These are phyloP conservation scores for Neodiprion virginianus DNA, from an alignment of 1,140 invertebrate species.

Conservation along the genomic window DNA sequence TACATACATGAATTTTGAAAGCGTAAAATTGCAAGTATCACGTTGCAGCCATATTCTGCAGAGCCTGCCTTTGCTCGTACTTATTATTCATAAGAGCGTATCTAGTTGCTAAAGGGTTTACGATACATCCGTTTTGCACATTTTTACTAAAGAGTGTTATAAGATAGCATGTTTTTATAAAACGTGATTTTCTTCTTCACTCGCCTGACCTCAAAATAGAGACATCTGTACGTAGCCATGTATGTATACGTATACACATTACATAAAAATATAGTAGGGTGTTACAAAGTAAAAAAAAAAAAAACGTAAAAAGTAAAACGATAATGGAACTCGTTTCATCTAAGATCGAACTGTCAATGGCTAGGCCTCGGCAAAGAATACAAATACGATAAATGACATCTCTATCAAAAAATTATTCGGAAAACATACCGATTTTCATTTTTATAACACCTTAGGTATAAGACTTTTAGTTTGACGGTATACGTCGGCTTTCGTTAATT, in stretches of 20 bases:
- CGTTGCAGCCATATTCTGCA: not conserved
- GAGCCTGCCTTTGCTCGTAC: not conserved
- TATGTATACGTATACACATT: no score
- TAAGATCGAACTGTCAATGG: no score
- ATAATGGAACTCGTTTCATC: no score
- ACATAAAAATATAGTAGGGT: not conserved
- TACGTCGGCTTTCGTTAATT: no score
- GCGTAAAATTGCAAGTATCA: not conserved
- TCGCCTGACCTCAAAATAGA: no score
- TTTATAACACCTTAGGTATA: no score
- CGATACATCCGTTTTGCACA: not conserved
- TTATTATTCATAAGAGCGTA: not conserved
- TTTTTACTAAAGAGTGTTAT: not conserved
- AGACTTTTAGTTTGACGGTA: no score
- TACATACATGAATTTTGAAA: not conserved
- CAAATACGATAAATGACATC: no score
- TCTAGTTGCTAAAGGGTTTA: constrained; percentile 3
- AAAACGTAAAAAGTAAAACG: not conserved
- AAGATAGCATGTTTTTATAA: not conserved
- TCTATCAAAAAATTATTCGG: no score
- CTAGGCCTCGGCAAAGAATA: no score
- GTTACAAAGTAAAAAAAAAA: not conserved
- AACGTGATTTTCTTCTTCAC: not conserved
- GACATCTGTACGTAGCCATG: no score
- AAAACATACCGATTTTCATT: no score